Evolutionary conservation across 2,113 vertebrate species (phyloP).

Genomic region (Scytalopus superciliaris): DNA sequence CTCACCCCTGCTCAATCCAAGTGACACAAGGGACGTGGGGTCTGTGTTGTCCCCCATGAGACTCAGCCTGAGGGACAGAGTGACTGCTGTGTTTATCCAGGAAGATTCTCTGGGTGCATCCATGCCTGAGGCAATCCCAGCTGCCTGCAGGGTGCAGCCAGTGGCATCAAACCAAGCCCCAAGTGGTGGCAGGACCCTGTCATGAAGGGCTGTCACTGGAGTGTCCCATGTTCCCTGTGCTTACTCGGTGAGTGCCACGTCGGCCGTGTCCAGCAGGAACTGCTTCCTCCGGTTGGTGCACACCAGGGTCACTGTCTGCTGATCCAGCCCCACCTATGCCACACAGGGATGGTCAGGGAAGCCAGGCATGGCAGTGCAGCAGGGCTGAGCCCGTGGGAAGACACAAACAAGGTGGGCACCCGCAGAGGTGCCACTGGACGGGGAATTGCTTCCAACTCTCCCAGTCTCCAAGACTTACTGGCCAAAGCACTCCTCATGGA

Average conservation of each 20-base stretch:
- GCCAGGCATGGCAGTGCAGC: neutral
- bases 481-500: neutral
- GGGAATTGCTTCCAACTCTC: neutral
- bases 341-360: neutral
- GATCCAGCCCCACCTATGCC: conserved; percentile 91
- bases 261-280: conserved; percentile 91
- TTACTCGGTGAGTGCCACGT: conserved; percentile 88
- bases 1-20: neutral
- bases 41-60: accelerated
- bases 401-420: neutral
- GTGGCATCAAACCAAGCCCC: neutral
- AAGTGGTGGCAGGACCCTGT: neutral
- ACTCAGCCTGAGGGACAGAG: neutral
- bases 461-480: neutral
- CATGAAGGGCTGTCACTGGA: accelerated
- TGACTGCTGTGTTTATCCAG: neutral
- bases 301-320: conserved; percentile 90
- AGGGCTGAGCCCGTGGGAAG: neutral
- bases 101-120: neutral
- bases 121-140: neutral
- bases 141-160: neutral
- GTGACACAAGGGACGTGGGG: neutral
- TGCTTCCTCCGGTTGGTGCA: conserved; percentile 94
- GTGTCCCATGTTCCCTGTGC: neutral
- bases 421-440: neutral